These are phyloP conservation scores for Ips nitidus DNA, from an alignment of 1,140 invertebrate genomes.

Conservation along the genomic window DNA sequence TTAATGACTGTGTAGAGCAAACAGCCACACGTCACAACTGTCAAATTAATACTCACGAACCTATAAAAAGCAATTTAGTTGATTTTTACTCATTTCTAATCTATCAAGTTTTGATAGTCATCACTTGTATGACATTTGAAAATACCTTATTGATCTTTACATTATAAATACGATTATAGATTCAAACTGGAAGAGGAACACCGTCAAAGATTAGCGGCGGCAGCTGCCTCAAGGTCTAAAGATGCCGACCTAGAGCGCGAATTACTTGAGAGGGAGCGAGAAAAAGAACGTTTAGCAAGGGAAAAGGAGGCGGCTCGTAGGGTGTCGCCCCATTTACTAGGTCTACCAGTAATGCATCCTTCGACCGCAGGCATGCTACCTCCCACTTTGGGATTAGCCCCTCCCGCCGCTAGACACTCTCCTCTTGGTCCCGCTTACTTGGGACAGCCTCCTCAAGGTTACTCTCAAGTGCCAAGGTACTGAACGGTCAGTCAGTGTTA, in stretches of 20 bases:
- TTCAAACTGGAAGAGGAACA: slow-evolving; percentile 69
- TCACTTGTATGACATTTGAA: no score
- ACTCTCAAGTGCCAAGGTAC: slow-evolving; percentile 23
- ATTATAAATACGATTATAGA: slow-evolving; percentile 41
- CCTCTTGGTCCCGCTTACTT: slow-evolving; percentile 31
- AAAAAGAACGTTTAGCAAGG: slow-evolving; percentile 50
- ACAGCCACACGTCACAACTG: no score
- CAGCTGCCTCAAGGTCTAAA: slow-evolving; percentile 53
- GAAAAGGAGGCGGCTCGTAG: slow-evolving; percentile 47
- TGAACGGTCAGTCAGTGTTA: not conserved
- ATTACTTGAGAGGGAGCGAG: slow-evolving; percentile 52
- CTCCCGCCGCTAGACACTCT: slow-evolving; percentile 40
- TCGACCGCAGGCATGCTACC: slow-evolving; percentile 44
- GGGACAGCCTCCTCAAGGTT: slow-evolving; percentile 4
- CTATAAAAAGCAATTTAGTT: no score
- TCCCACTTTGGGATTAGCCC: slow-evolving; percentile 41
- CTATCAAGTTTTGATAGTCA: no score
- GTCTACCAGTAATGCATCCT: slow-evolving; percentile 46
- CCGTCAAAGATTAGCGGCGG: slow-evolving; percentile 52
- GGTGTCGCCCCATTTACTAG: slow-evolving; percentile 45
- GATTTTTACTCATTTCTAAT: no score
- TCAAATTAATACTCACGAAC: no score
- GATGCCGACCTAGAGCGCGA: slow-evolving; percentile 58
- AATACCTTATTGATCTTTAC: no score
- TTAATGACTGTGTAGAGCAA: no score